Conservation (phyloP, 2,888 invertebrate species). For the Eucriotettix oculatus region DNA sequence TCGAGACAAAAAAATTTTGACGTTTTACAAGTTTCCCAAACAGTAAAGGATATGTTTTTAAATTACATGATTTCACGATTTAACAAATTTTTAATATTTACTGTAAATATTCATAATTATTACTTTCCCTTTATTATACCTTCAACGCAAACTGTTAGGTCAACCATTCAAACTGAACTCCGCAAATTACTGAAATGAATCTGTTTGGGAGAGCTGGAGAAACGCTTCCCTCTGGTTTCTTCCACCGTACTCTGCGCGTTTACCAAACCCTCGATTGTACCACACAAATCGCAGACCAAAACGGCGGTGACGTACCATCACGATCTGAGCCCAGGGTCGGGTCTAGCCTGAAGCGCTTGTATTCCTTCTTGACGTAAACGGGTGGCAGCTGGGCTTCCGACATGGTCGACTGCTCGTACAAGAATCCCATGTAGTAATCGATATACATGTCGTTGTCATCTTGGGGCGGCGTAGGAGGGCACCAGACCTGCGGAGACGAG, state of each 20-base stretch:
- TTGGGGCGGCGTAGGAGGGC: constrained; percentile 90
- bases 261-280: too few species aligned
- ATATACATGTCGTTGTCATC: constrained; percentile 85
- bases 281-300: too few species aligned
- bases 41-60: too few species aligned
- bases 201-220: too few species aligned
- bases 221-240: too few species aligned
- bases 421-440: constrained; percentile 65
- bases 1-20: background rate
- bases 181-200: too few species aligned
- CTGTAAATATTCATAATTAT: background rate
- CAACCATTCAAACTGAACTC: too few species aligned
- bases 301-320: constrained; percentile 9
- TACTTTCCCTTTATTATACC: background rate
- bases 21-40: too few species aligned
- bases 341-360: constrained; percentile 53
- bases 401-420: constrained; percentile 62
- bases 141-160: too few species aligned
- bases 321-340: constrained; percentile 20
- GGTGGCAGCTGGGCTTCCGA: constrained; percentile 65
- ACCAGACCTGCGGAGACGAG: constrained; percentile 76
- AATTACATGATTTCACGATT: background rate
- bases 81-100: background rate
- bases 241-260: too few species aligned
- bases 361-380: constrained; percentile 61